Percentiles rank a stretch among this genome's conserved stretches.
These are phyloP conservation scores for Orbicella faveolata DNA, from an alignment of 64 coral and sea anemone genomes.

Conservation along the genomic window DNA sequence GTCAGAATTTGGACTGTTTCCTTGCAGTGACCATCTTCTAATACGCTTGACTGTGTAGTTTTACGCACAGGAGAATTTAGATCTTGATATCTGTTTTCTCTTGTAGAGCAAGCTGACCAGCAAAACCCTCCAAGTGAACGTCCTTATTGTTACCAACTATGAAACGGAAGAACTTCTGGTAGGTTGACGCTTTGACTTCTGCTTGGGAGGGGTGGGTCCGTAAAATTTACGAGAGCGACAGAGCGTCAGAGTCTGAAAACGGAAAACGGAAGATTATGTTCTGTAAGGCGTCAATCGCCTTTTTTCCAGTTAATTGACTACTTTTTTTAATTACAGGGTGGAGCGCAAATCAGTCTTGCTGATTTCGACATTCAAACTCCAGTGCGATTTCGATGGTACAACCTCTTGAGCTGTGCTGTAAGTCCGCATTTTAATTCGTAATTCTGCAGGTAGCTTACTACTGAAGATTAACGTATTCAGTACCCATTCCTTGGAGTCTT, in stretches of 20 bases:
- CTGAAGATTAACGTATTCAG: no score
- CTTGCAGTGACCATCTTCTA: no score
- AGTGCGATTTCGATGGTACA: constrained; percentile 86
- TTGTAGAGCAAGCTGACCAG: constrained; percentile 69
- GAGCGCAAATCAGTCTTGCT: constrained; percentile 86
- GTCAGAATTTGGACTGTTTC: no score
- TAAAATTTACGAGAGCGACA: no score
- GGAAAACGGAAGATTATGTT: no score
- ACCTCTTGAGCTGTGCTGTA: constrained; percentile 80
- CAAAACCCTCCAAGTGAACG: constrained; percentile 82
- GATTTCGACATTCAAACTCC: constrained; percentile 89
- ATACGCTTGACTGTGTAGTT: neutral
- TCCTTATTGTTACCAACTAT: constrained; percentile 57
- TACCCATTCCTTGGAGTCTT: no score
- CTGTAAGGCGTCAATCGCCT: no score
- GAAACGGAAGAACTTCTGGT: constrained; percentile 88
- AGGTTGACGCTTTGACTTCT: neutral
- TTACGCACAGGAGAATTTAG: neutral
- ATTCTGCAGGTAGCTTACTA: no score
- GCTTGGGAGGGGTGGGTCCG: no score
- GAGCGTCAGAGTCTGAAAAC: no score
- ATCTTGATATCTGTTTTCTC: neutral
- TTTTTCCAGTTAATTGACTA: neutral
- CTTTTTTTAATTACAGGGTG: constrained; percentile 56
- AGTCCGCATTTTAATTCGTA: neutral